These are phyloP conservation scores for Spodoptera litura DNA, from an alignment of 1,140 invertebrate species.

Conservation along the genomic window DNA sequence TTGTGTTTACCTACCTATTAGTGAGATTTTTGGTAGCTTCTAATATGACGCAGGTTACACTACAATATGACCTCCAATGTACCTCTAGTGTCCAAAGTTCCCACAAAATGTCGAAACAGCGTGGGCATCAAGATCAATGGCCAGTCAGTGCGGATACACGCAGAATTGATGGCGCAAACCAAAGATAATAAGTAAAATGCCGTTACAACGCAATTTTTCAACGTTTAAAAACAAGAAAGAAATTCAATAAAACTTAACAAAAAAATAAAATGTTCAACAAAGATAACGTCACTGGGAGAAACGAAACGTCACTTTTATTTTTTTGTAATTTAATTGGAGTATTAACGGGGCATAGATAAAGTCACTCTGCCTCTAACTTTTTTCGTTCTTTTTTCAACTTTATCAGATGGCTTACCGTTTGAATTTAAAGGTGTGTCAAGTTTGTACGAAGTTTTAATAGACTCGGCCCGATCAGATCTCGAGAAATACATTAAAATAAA, in stretches of 20 bases:
- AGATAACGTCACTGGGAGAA: slow-evolving; percentile 57
- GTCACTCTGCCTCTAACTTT: slow-evolving; percentile 67
- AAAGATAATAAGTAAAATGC: slow-evolving; percentile 45
- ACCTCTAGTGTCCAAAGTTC: slow-evolving; percentile 36
- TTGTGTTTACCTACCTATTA: too few relatives aligned
- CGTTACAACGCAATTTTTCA: slow-evolving; percentile 44
- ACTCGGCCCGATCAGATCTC: slow-evolving; percentile 79
- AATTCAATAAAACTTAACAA: slow-evolving; percentile 51
- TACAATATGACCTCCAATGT: slow-evolving; percentile 8
- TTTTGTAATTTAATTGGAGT: slow-evolving; percentile 80
- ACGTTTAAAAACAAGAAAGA: slow-evolving; percentile 43
- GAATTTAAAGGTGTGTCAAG: slow-evolving; percentile 82
- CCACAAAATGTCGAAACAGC: slow-evolving; percentile 45
- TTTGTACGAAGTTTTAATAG: slow-evolving; percentile 83
- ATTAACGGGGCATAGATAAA: slow-evolving; percentile 82
- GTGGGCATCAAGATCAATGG: slow-evolving; percentile 54
- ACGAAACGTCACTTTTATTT: slow-evolving; percentile 74
- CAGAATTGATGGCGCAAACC: slow-evolving; percentile 54
- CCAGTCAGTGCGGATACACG: slow-evolving; percentile 48
- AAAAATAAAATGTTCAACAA: slow-evolving; percentile 45
- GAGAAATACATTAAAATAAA: slow-evolving; percentile 57
- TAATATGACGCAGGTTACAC: slow-evolving; percentile 17
- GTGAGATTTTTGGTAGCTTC: neutral
- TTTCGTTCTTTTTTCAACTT: slow-evolving; percentile 67
- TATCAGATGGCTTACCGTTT: slow-evolving; percentile 84